Evolutionary conservation across 2,113 vertebrate species (phyloP).

Genomic region (Myrmecophaga tridactyla): DNA sequence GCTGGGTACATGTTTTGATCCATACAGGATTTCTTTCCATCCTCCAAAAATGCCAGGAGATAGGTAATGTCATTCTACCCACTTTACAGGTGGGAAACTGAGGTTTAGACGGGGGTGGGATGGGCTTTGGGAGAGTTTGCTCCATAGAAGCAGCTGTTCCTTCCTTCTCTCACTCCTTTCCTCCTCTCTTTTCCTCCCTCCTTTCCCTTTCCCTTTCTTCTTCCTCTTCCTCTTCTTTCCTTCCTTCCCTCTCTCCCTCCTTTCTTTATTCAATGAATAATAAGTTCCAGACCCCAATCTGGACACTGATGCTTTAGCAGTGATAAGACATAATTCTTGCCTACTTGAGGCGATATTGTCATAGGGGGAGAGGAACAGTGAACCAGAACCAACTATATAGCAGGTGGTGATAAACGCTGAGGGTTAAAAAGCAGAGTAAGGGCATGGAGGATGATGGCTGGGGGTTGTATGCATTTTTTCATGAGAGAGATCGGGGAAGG

Average conservation of each 20-base stretch:
- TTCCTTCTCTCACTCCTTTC: neutral
- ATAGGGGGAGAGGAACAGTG: too few relatives aligned
- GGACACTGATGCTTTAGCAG: neutral
- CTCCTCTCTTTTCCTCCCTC: neutral
- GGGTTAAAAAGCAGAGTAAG: neutral
- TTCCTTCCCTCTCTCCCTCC: neutral
- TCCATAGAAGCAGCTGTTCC: neutral
- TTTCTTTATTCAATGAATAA: too few relatives aligned
- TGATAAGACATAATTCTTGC: neutral
- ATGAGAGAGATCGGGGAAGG: neutral
- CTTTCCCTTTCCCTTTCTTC: too few relatives aligned
- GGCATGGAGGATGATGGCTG: neutral
- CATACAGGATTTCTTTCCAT: neutral
- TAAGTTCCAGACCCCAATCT: neutral
- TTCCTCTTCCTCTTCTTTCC: too few relatives aligned
- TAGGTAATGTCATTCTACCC: fast-evolving
- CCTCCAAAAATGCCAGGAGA: neutral
- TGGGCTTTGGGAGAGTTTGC: too few relatives aligned
- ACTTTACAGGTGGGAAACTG: too few relatives aligned
- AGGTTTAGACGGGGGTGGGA: fast-evolving
- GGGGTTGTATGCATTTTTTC: neutral
- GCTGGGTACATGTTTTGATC: neutral
- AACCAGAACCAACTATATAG: neutral
- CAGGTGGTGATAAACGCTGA: neutral
- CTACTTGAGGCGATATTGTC: neutral